A percentile compares a stretch with the other conserved stretches of the same genome.
Evolutionary conservation across 64 coral and sea anemone genomes (phyloP).

Genomic region (Stichodactyla helianthus): DNA sequence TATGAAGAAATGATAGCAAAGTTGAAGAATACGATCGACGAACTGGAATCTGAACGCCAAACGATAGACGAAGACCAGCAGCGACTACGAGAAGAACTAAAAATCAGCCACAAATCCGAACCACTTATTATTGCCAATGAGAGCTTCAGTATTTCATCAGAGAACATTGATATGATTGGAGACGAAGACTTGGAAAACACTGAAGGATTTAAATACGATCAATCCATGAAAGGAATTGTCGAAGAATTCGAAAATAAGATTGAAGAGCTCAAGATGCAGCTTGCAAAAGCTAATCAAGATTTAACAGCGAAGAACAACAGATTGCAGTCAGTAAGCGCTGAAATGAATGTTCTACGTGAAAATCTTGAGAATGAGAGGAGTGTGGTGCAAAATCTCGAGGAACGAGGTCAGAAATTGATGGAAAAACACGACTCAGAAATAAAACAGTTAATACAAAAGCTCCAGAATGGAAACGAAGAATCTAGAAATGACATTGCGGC

Average conservation of each 20-base stretch:
- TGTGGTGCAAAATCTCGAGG: slow-evolving; percentile 43
- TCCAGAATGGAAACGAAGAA: slow-evolving; percentile 11
- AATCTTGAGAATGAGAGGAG: slow-evolving; percentile 75
- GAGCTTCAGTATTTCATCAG: slow-evolving; percentile 24
- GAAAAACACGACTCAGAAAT: slow-evolving; percentile 52
- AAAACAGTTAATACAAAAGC: slow-evolving; percentile 35
- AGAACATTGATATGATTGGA: slow-evolving; percentile 17
- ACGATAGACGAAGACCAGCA: slow-evolving; percentile 30
- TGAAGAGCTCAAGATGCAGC: slow-evolving; percentile 45
- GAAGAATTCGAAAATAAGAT: slow-evolving; percentile 88
- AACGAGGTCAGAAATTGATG: slow-evolving; percentile 31
- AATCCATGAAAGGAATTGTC: slow-evolving; percentile 58
- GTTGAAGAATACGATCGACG: slow-evolving; percentile 15
- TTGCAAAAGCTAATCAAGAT: slow-evolving; percentile 48
- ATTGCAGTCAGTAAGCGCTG: slow-evolving; percentile 56
- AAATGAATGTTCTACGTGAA: slow-evolving; percentile 63
- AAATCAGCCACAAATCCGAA: slow-evolving; percentile 15
- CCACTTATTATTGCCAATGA: slow-evolving; percentile 33
- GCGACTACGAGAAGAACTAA: slow-evolving; percentile 6
- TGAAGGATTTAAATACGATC: slow-evolving; percentile 55
- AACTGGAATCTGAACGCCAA: slow-evolving; percentile 23
- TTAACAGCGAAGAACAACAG: slow-evolving; percentile 48
- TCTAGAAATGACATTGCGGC: slow-evolving; percentile 22
- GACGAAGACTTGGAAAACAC: neutral
- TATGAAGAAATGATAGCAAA: slow-evolving; percentile 37